These are phyloP conservation scores for Iphiclides podalirius DNA, from an alignment of 2,888 invertebrate species.

Conservation along the genomic window DNA sequence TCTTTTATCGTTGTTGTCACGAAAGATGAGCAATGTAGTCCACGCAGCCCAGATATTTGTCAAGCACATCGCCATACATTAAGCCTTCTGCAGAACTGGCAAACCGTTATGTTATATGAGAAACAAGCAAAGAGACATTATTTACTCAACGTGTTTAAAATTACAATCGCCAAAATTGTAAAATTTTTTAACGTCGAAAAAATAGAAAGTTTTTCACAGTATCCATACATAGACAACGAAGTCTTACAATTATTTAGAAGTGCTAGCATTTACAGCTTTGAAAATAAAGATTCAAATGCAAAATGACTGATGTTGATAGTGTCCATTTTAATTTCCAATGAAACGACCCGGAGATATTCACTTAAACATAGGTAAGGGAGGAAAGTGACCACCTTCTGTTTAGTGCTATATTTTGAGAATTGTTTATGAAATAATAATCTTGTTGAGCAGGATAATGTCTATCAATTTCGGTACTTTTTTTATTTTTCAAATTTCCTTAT, in stretches of 20 bases:
- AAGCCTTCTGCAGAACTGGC: conserved; percentile 40
- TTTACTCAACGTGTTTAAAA: conserved; percentile 33
- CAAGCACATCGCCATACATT: conserved; percentile 44
- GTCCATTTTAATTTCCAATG: too few relatives aligned
- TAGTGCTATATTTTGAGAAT: too few relatives aligned
- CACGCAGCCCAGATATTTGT: conserved; percentile 38
- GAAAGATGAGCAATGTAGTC: conserved; percentile 41
- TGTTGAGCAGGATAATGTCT: too few relatives aligned
- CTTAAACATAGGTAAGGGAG: too few relatives aligned
- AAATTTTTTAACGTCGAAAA: conserved; percentile 46
- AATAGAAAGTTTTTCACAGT: conserved; percentile 46
- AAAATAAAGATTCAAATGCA: conserved; percentile 26
- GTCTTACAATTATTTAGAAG: conserved; percentile 34
- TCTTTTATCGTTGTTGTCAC: conserved; percentile 28
- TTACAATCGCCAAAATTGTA: conserved; percentile 33
- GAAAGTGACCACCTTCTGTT: too few relatives aligned
- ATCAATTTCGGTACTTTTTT: too few relatives aligned
- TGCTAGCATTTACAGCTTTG: conserved; percentile 38
- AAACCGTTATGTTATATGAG: conserved; percentile 23
- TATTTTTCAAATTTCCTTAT: too few relatives aligned
- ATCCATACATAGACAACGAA: conserved; percentile 33
- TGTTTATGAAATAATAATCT: too few relatives aligned
- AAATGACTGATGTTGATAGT: too few relatives aligned
- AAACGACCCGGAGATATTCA: too few relatives aligned
- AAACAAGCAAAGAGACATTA: conserved; percentile 9